Conservation (phyloP, 1,140 invertebrate species). For the Watersipora subatra region DNA sequence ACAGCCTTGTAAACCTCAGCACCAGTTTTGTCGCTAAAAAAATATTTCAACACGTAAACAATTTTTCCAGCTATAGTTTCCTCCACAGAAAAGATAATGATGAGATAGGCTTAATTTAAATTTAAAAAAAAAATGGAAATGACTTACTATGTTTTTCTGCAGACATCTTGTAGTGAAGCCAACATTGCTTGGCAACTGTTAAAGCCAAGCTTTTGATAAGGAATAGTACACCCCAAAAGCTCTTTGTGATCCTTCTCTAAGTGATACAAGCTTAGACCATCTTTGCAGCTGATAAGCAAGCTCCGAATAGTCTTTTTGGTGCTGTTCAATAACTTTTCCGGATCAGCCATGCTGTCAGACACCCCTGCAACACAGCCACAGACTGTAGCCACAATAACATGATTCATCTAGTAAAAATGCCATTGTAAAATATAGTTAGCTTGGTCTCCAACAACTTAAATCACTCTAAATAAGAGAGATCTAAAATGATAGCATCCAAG, state of each 20-base stretch:
- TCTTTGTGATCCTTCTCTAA: not conserved
- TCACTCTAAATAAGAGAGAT: no score
- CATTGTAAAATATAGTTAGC: no score
- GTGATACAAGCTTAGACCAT: not conserved
- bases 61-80: no score
- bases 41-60: no score
- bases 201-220: not conserved
- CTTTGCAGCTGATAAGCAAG: not conserved
- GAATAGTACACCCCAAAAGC: not conserved
- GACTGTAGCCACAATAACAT: no score
- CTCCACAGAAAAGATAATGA: no score
- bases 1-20: not conserved
- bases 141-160: not conserved
- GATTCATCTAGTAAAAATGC: no score
- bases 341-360: not conserved
- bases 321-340: not conserved
- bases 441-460: no score
- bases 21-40: not conserved
- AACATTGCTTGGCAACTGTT: not conserved
- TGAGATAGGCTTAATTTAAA: no score
- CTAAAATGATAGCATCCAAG: no score
- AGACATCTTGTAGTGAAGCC: not conserved
- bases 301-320: not conserved
- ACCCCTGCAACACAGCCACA: no score
- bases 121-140: no score